A percentile compares a stretch with the other conserved stretches of the same genome.
Conservation (phyloP, 2,797 vertebrate genomes). For the Gymnothorax reevesii region DNA sequence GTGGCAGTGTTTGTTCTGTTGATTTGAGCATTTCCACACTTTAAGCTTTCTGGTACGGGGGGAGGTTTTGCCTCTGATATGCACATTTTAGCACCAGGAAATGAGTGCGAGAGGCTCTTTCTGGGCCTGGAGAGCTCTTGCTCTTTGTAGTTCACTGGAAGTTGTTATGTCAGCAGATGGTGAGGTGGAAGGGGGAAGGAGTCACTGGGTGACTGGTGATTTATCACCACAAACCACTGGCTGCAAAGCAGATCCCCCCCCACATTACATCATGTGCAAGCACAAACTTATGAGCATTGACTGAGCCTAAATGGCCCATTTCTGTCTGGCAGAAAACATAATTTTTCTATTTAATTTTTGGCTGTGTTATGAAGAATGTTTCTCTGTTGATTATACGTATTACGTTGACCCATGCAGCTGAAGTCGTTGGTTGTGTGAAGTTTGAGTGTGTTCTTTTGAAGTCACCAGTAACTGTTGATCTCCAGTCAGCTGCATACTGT, state of each 20-base stretch:
- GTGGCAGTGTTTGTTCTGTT: constrained; percentile 1
- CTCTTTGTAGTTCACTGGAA: neutral
- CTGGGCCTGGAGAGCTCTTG: neutral
- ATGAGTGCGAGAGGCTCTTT: neutral
- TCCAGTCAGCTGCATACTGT: neutral
- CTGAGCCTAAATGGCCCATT: neutral
- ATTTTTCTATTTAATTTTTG: neutral
- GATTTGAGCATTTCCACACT: constrained; percentile 11
- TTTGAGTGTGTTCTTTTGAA: neutral
- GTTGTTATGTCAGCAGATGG: constrained; percentile 19
- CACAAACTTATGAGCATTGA: neutral
- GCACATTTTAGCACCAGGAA: neutral
- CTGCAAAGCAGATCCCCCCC: neutral
- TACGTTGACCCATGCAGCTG: neutral
- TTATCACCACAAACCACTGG: constrained; percentile 13
- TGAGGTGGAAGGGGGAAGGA: constrained; percentile 8
- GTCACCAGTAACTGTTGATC: neutral
- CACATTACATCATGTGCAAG: neutral
- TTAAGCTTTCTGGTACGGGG: neutral
- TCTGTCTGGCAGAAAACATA: neutral
- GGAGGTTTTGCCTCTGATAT: neutral
- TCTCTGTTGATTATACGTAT: neutral
- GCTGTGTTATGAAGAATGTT: neutral
- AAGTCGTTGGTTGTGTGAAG: neutral
- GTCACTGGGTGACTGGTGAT: constrained; percentile 3